These are phyloP conservation scores for Polydrusus tereticollis DNA, from an alignment of 2,888 invertebrate species.

Conservation along the genomic window DNA sequence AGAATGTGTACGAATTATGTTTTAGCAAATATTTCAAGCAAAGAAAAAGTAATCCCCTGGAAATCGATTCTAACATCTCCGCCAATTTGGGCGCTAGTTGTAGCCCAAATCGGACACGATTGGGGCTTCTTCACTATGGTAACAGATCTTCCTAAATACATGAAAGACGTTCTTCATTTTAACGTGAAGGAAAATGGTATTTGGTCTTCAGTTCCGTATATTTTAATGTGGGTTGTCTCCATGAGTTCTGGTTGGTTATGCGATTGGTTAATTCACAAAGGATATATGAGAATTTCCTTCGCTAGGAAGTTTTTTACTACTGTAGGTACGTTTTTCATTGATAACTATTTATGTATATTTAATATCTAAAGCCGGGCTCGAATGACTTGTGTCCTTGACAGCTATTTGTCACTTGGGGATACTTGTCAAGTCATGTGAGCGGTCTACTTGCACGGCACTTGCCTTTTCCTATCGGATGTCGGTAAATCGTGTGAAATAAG, in stretches of 20 bases:
- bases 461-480: no score
- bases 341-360: no score
- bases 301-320: constrained; percentile 78
- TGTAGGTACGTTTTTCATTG: constrained; percentile 71
- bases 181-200: constrained; percentile 75
- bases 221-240: constrained; percentile 77
- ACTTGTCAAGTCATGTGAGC: no score
- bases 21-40: constrained; percentile 51
- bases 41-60: constrained; percentile 68
- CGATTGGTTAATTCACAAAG: constrained; percentile 76
- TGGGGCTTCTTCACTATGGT: constrained; percentile 81
- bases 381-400: no score
- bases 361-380: no score
- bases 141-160: constrained; percentile 79
- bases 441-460: no score
- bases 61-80: constrained; percentile 76
- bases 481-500: no score
- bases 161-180: constrained; percentile 77
- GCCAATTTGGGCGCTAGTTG: constrained; percentile 81
- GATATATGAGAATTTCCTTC: constrained; percentile 70
- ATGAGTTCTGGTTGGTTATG: constrained; percentile 76
- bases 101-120: constrained; percentile 79
- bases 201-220: constrained; percentile 75
- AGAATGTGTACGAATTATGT: no score
- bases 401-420: no score